Conservation (phyloP, 2,797 vertebrate genomes). For the Smutsia gigantea region DNA sequence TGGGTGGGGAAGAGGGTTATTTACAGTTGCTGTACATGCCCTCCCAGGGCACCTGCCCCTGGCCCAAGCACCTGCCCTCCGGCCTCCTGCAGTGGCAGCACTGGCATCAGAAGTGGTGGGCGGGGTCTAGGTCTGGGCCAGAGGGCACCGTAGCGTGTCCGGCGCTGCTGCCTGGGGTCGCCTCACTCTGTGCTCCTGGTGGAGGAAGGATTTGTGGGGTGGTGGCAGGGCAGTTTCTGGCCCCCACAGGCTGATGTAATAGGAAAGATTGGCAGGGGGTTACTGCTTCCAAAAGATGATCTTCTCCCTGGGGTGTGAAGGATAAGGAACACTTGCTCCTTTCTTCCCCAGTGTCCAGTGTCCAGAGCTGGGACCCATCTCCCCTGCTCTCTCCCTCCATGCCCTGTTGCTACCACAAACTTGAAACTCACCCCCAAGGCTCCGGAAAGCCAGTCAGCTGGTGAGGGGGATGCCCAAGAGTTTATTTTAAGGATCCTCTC, state of each 20-base stretch:
- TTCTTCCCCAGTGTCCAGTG: not conserved
- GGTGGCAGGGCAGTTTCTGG: not conserved
- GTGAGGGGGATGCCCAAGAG: constrained; percentile 62
- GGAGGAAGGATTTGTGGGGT: not conserved
- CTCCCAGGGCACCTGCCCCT: constrained; percentile 16
- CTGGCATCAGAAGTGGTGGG: not conserved
- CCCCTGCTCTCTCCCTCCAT: not conserved
- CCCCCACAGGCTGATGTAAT: not conserved
- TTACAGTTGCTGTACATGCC: constrained; percentile 71
- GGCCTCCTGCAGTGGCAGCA: not conserved
- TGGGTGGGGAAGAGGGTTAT: constrained; percentile 52
- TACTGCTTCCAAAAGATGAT: not conserved
- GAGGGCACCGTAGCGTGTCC: not conserved
- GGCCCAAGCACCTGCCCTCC: constrained; percentile 51
- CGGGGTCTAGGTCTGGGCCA: not conserved
- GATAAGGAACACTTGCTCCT: not conserved
- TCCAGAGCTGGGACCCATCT: not conserved
- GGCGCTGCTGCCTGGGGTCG: fast-evolving
- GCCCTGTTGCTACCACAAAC: constrained; percentile 11
- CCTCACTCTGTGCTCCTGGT: not conserved
- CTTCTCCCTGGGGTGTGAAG: not conserved
- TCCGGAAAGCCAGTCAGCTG: constrained; percentile 67
- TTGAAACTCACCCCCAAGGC: not conserved
- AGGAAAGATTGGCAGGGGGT: not conserved
- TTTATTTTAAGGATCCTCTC: constrained; percentile 75